phyloP scores from a whole-genome alignment of 2,113 vertebrate species.

The Microtus montanus region DNA sequence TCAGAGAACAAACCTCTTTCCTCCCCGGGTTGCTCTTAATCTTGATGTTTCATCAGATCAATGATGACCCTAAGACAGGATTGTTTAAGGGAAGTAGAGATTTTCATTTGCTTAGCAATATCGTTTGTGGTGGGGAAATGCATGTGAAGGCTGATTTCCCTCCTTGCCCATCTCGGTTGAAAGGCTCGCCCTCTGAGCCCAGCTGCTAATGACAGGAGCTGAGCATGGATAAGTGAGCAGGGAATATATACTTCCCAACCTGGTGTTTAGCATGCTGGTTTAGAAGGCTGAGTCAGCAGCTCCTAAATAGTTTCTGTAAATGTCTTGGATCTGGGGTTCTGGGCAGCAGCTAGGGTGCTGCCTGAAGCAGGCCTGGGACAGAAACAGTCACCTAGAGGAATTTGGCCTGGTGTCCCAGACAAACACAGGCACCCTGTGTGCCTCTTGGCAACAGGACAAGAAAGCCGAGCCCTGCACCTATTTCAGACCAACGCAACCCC shows the following conservation, averaged over 20 bases:
- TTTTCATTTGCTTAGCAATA: conserved; percentile 30
- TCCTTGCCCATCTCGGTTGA: not conserved
- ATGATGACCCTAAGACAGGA: not conserved
- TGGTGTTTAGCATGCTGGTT: not conserved
- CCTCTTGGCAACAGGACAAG: not conserved
- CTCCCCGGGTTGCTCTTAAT: not conserved
- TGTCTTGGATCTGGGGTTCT: not conserved
- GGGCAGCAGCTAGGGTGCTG: not conserved
- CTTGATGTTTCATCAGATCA: not conserved
- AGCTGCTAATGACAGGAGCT: not conserved
- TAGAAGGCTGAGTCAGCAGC: not conserved
- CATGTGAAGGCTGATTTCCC: not conserved
- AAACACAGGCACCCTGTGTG: not conserved
- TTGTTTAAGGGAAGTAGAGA: not conserved
- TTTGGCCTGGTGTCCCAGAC: not conserved
- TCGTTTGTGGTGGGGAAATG: not conserved
- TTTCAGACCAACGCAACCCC: not conserved
- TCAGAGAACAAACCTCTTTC: not conserved
- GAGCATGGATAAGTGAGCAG: not conserved
- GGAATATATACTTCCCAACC: not conserved
- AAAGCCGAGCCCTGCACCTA: not conserved
- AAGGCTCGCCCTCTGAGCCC: not conserved
- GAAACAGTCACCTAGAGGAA: not conserved
- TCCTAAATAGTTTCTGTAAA: not conserved
- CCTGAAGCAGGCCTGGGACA: not conserved